These are phyloP conservation scores for Anseranas semipalmata DNA, from an alignment of 2,113 vertebrate genomes.

Conservation along the genomic window DNA sequence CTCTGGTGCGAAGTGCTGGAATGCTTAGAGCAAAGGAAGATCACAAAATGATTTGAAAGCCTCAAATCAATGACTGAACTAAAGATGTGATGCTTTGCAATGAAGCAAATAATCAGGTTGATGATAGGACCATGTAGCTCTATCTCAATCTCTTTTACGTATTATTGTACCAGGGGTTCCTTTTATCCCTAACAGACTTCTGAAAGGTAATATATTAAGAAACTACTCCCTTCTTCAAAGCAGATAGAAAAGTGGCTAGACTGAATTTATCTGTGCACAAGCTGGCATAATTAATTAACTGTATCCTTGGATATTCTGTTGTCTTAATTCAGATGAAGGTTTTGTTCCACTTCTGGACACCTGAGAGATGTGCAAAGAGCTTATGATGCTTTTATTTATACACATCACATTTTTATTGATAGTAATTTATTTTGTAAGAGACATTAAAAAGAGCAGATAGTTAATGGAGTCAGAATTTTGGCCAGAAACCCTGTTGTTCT, in stretches of 20 bases:
- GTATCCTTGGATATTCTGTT: not conserved
- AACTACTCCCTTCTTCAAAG: not conserved
- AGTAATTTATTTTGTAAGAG: not conserved
- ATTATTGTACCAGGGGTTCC: not conserved
- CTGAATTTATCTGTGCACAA: not conserved
- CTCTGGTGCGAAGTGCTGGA: not conserved
- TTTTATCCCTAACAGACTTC: conserved; percentile 8
- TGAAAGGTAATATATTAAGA: conserved; percentile 2
- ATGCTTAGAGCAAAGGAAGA: conserved; percentile 25
- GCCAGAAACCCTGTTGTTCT: not conserved
- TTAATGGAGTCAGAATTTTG: not conserved
- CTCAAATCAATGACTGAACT: conserved; percentile 38
- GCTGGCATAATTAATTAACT: not conserved
- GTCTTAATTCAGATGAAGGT: not conserved
- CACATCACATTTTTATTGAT: not conserved
- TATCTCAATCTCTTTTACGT: not conserved
- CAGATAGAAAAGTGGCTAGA: not conserved
- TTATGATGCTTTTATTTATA: not conserved
- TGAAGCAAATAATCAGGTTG: conserved; percentile 54
- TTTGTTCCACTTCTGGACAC: not conserved
- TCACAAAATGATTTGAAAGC: conserved; percentile 54
- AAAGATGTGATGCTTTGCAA: conserved; percentile 46
- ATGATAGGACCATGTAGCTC: conserved; percentile 3
- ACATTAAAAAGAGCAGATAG: not conserved
- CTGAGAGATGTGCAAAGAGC: not conserved